Percentiles rank a stretch among this genome's conserved stretches.
These are phyloP conservation scores for Diorhabda sublineata DNA, from an alignment of 1,140 invertebrate species.

Conservation along the genomic window DNA sequence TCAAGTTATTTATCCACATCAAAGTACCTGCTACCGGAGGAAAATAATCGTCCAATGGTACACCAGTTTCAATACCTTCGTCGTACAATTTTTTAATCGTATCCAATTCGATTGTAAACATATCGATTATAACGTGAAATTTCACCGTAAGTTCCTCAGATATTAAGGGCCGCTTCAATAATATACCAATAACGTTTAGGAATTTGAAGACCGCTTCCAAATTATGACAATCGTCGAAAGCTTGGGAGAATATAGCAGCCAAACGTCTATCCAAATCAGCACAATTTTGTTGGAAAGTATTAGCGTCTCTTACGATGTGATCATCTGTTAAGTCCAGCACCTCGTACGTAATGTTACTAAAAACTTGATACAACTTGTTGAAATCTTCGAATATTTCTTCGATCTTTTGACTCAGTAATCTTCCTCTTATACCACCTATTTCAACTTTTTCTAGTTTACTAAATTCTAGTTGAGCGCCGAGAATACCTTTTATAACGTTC, in stretches of 20 bases:
- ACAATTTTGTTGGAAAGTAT: constrained; percentile 53
- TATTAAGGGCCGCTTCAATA: constrained; percentile 69
- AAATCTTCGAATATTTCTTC: constrained; percentile 65
- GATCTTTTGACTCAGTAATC: constrained; percentile 54
- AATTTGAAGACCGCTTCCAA: constrained; percentile 62
- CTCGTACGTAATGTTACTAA: constrained; percentile 66
- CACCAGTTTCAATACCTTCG: constrained; percentile 48
- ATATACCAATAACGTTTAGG: constrained; percentile 66
- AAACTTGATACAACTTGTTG: constrained; percentile 61
- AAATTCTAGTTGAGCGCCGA: constrained; percentile 73
- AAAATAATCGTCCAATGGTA: constrained; percentile 63
- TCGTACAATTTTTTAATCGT: constrained; percentile 57
- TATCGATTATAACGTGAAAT: constrained; percentile 53
- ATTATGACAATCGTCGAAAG: constrained; percentile 72
- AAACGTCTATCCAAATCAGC: constrained; percentile 69
- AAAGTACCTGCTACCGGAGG: constrained; percentile 69
- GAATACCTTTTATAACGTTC: constrained; percentile 59
- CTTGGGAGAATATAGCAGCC: constrained; percentile 69
- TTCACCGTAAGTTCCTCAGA: constrained; percentile 60
- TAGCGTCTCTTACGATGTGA: constrained; percentile 60
- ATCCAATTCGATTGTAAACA: constrained; percentile 64
- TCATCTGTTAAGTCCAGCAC: constrained; percentile 65
- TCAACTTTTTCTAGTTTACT: constrained; percentile 85
- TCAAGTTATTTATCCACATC: constrained; percentile 67
- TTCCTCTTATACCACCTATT: constrained; percentile 73